Evolutionary conservation across 1,140 invertebrate genomes (phyloP).

Genomic region (Drosophila grimshawi): DNA sequence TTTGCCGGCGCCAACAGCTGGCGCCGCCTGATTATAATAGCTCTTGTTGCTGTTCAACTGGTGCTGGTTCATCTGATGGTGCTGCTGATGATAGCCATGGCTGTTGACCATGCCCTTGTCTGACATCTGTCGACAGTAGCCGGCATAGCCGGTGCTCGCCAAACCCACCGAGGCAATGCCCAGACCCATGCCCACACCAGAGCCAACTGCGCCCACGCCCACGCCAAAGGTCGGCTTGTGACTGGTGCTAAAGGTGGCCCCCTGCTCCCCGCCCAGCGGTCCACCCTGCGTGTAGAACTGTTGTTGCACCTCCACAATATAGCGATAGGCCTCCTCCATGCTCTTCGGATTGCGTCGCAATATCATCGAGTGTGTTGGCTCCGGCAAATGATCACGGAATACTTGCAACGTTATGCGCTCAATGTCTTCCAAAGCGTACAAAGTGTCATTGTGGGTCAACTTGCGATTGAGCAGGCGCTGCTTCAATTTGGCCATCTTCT

Average conservation of each 20-base stretch:
- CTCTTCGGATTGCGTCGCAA: conserved; percentile 67
- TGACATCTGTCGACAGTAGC: conserved; percentile 60
- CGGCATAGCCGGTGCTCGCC: conserved; percentile 27
- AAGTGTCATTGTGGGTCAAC: conserved; percentile 68
- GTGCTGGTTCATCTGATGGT: not conserved
- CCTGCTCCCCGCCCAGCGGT: conserved; percentile 61
- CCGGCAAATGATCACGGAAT: conserved; percentile 67
- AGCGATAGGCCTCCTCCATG: conserved; percentile 78
- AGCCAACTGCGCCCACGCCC: conserved; percentile 33
- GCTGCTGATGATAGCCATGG: conserved; percentile 13
- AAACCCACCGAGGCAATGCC: conserved; percentile 58
- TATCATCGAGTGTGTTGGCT: conserved; percentile 74
- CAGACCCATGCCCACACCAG: conserved; percentile 44
- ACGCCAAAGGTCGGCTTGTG: conserved; percentile 60
- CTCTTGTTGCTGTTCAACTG: conserved; percentile 33
- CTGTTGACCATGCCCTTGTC: conserved; percentile 43
- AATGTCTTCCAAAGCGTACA: conserved; percentile 67
- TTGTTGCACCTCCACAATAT: conserved; percentile 73
- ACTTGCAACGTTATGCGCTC: conserved; percentile 69
- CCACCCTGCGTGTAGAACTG: conserved; percentile 74
- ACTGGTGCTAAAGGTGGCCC: conserved; percentile 70
- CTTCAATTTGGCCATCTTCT: conserved; percentile 69
- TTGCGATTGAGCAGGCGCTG: conserved; percentile 68
- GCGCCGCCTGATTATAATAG: conserved; percentile 70
- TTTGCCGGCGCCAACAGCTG: conserved; percentile 64